phyloP scores from a whole-genome alignment of 2,113 vertebrate genomes.

The Hemibagrus wyckioides region DNA sequence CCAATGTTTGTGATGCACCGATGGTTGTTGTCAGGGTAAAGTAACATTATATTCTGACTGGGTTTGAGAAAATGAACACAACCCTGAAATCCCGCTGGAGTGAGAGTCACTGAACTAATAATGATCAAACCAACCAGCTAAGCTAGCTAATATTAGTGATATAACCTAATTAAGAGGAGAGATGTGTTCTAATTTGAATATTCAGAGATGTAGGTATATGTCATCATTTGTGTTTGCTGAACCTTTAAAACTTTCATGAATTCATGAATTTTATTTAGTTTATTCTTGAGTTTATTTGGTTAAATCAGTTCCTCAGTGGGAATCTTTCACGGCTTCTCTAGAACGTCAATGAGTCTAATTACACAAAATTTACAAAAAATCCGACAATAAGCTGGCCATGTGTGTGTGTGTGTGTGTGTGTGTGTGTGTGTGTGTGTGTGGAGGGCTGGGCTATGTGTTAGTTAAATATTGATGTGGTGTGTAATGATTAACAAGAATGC shows the following conservation, averaged over 20 bases:
- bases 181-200: not conserved
- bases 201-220: not conserved
- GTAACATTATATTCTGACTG: not conserved
- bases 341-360: no score
- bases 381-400: not conserved
- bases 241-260: not conserved
- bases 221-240: not conserved
- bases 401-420: not conserved
- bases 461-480: slow-evolving; percentile 78
- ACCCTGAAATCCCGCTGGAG: not conserved
- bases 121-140: not conserved
- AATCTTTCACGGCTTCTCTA: no score
- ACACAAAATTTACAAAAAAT: not conserved
- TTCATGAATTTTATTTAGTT: not conserved
- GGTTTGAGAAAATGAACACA: not conserved
- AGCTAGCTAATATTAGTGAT: not conserved
- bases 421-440: slow-evolving; percentile 53
- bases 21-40: not conserved
- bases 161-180: not conserved
- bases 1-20: not conserved
- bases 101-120: not conserved
- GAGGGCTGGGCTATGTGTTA: slow-evolving; percentile 71
- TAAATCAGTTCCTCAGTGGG: no score
- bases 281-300: not conserved
- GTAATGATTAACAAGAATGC: slow-evolving; percentile 77